phyloP scores from a whole-genome alignment of 2,888 invertebrate species.

The Hoplodrina blanda region DNA sequence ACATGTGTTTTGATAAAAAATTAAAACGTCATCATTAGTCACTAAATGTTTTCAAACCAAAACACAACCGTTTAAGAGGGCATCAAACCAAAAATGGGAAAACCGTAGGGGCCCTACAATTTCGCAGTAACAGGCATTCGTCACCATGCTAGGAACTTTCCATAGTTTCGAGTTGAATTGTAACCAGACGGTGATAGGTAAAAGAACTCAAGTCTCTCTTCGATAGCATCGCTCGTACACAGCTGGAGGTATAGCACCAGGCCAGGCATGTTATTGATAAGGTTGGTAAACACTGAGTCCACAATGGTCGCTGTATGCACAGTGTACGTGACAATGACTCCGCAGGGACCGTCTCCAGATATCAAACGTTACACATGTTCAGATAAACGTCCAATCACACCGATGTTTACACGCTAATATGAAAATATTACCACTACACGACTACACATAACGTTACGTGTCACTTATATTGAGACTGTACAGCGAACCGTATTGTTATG shows the following conservation, averaged over 20 bases:
- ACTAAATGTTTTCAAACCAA: background rate
- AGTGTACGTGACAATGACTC: conserved; percentile 86
- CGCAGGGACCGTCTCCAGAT: conserved; percentile 70
- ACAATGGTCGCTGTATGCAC: conserved; percentile 78
- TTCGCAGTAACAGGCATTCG: conserved; percentile 35
- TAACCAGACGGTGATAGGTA: too few species aligned
- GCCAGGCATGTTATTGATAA: conserved; percentile 84
- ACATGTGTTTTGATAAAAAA: background rate
- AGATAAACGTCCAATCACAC: conserved; percentile 81
- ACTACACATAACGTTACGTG: conserved; percentile 40
- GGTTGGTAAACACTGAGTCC: conserved; percentile 82
- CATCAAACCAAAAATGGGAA: conserved; percentile 29
- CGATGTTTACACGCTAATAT: conserved; percentile 67
- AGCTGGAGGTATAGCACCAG: conserved; percentile 65
- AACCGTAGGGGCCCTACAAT: conserved; percentile 12
- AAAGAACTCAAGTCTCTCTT: conserved; percentile 10
- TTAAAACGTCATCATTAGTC: background rate
- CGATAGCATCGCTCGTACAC: conserved; percentile 45
- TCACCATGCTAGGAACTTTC: conserved; percentile 17
- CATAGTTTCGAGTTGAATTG: background rate
- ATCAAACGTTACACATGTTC: conserved; percentile 72
- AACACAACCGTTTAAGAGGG: conserved; percentile 17
- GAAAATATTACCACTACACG: conserved; percentile 59
- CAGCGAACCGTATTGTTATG: conserved; percentile 38
- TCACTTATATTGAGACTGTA: conserved; percentile 24